Conservation (phyloP, 2,888 invertebrate genomes). For the Macrosoma leucophasiata region DNA sequence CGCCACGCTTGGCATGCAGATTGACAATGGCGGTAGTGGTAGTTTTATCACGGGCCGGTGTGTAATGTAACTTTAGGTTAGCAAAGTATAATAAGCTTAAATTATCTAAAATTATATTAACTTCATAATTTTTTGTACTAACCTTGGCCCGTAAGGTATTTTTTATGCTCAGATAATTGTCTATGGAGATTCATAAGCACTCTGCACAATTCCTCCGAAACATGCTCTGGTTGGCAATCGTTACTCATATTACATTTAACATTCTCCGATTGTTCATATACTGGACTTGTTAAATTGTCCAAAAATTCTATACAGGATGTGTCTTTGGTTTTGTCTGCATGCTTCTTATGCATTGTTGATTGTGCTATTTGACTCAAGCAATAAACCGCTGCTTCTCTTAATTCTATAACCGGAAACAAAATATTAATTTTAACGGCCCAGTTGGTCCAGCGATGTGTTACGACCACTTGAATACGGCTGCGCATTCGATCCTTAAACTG, state of each 20-base stretch:
- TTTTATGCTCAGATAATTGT: conserved; percentile 40
- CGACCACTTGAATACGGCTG: no score
- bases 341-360: conserved; percentile 38
- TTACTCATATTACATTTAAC: conserved; percentile 34
- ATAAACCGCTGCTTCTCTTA: conserved; percentile 48
- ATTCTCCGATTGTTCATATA: conserved; percentile 25
- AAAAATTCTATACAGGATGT: conserved; percentile 39
- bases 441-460: no score
- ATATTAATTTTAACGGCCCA: no score
- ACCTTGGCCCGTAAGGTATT: conserved; percentile 47
- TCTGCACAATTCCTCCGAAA: conserved; percentile 53
- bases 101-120: no score
- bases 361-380: conserved; percentile 49
- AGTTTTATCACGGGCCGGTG: no score
- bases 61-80: no score
- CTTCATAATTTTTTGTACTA: no score
- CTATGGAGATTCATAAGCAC: conserved; percentile 43
- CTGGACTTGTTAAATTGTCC: conserved; percentile 43
- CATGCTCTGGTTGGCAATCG: conserved; percentile 56
- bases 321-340: conserved; percentile 38
- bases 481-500: no score
- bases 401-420: conserved; percentile 40
- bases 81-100: no score
- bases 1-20: no score
- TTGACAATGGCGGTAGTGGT: no score